Evolutionary conservation across 2,113 vertebrate genomes (phyloP).

Genomic region (Tachysurus vachellii): DNA sequence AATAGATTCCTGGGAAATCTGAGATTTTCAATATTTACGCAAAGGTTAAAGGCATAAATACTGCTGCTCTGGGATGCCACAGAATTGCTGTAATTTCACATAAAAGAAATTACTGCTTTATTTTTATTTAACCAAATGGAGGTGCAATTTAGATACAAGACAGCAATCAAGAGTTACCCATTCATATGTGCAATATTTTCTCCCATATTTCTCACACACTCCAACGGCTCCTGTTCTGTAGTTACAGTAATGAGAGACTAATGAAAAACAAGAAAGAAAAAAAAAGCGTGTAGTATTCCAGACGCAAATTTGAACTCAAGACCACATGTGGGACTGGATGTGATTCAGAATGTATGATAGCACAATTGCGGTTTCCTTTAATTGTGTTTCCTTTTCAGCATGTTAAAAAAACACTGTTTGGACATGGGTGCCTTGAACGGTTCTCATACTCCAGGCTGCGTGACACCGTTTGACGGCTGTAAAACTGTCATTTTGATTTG

Average conservation of each 20-base stretch:
- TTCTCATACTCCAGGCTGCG: conserved; percentile 35
- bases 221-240: background rate
- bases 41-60: background rate
- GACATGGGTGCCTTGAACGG: conserved; percentile 32
- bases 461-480: conserved; percentile 33
- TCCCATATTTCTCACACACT: conserved; percentile 3
- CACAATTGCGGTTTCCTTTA: conserved; percentile 48
- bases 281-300: background rate
- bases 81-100: background rate
- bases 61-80: background rate
- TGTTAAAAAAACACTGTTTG: conserved; percentile 17
- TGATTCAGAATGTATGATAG: conserved; percentile 26
- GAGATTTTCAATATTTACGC: background rate
- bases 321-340: conserved; percentile 31
- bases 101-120: background rate
- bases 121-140: background rate
- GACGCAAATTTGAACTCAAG: conserved; percentile 19
- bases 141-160: background rate
- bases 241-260: conserved; percentile 16
- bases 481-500: conserved; percentile 45
- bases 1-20: conserved; percentile 2
- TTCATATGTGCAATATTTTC: background rate
- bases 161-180: background rate
- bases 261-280: conserved; percentile 2
- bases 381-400: conserved; percentile 44